Evolutionary conservation across 2,888 invertebrate genomes (phyloP).

Genomic region (Eugnorisma glareosa): DNA sequence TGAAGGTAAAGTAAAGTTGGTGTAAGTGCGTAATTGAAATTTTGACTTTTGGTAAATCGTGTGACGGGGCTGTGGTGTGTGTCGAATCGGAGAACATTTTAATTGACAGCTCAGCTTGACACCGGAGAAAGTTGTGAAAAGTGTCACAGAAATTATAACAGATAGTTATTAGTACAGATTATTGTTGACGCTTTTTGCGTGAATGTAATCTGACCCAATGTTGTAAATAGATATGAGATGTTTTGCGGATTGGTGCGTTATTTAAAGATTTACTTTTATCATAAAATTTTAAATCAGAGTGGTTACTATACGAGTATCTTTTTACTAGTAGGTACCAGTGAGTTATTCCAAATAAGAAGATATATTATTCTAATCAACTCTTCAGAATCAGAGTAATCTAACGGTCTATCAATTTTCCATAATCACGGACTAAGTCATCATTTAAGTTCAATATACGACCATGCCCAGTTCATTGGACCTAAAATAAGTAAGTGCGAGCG

Average conservation of each 20-base stretch:
- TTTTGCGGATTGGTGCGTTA: background rate
- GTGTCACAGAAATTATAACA: slow-evolving; percentile 57
- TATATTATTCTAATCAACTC: background rate
- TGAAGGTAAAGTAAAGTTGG: slow-evolving; percentile 49
- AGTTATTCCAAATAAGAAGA: background rate
- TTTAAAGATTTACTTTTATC: background rate
- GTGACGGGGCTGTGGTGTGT: slow-evolving; percentile 85
- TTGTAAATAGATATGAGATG: slow-evolving; percentile 41
- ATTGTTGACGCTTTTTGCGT: slow-evolving; percentile 40
- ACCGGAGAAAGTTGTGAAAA: slow-evolving; percentile 69
- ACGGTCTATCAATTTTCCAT: background rate
- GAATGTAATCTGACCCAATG: slow-evolving; percentile 35
- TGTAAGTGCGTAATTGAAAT: slow-evolving; percentile 85
- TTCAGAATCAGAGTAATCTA: background rate
- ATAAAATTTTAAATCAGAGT: background rate
- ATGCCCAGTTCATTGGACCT: background rate
- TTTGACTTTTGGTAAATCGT: slow-evolving; percentile 88
- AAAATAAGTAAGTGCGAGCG: background rate
- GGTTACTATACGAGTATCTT: background rate
- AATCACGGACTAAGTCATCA: background rate
- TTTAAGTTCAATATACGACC: no score
- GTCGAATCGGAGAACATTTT: slow-evolving; percentile 78
- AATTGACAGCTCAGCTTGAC: slow-evolving; percentile 82
- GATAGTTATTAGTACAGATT: slow-evolving; percentile 49
- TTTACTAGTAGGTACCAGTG: background rate